A percentile compares a stretch with the other conserved stretches of the same genome.
Evolutionary conservation across 2,797 vertebrate genomes (phyloP).

Genomic region (Microhierax caerulescens): DNA sequence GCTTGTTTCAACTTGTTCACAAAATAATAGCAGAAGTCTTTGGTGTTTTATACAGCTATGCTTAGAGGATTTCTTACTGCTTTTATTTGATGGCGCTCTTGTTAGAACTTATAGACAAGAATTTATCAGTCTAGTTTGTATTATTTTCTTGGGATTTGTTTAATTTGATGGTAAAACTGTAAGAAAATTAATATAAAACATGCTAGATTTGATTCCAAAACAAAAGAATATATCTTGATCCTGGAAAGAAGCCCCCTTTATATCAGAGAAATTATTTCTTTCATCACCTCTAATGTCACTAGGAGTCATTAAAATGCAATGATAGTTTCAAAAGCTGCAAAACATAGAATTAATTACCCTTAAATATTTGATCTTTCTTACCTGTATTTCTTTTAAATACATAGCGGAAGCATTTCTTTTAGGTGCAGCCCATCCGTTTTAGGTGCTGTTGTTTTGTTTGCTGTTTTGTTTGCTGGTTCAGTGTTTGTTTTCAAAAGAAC

Average conservation of each 20-base stretch:
- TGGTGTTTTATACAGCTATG: neutral
- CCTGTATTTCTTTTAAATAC: constrained; percentile 1
- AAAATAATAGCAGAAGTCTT: neutral
- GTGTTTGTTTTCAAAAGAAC: constrained; percentile 11
- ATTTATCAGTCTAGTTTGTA: neutral
- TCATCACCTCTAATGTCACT: neutral
- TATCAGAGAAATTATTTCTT: neutral
- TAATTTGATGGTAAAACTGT: neutral
- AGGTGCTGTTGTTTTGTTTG: neutral
- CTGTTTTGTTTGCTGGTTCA: neutral
- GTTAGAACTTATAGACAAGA: neutral
- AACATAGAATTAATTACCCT: constrained; percentile 42
- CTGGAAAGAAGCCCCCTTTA: neutral
- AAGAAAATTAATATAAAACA: neutral
- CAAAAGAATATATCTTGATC: neutral
- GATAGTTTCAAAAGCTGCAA: constrained; percentile 48
- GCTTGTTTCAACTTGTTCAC: neutral
- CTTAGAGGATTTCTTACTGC: neutral
- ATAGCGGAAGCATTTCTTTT: neutral
- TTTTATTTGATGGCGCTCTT: neutral
- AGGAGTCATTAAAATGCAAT: constrained; percentile 32
- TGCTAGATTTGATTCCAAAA: neutral
- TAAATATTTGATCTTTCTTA: constrained; percentile 53
- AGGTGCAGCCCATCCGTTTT: neutral
- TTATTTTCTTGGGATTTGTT: neutral